phyloP scores from a whole-genome alignment of 2,797 vertebrate species.

The Podarcis siculus region DNA sequence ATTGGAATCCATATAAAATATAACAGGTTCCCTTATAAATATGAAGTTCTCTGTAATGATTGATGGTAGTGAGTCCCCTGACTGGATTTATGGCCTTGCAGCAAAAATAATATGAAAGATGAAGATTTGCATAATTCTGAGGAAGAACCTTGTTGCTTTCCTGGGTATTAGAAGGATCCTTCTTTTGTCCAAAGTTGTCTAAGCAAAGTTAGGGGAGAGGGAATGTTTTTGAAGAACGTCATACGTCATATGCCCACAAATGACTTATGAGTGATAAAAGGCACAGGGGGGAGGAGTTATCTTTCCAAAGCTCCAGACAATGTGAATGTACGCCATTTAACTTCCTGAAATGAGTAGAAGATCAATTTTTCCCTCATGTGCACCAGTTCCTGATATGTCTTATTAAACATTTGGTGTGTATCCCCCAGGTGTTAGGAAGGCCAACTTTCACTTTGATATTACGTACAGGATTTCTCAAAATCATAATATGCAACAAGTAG shows the following conservation, averaged over 20 bases:
- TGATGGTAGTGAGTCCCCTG: slow-evolving; percentile 24
- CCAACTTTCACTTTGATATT: not conserved
- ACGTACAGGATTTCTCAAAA: not conserved
- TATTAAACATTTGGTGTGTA: not conserved
- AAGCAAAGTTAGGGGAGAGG: slow-evolving; percentile 17
- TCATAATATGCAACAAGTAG: not conserved
- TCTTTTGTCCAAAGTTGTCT: slow-evolving; percentile 37
- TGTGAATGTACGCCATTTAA: not conserved
- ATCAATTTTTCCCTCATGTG: not conserved
- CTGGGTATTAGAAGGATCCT: slow-evolving; percentile 1
- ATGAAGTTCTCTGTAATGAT: slow-evolving; percentile 17
- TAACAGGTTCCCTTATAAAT: slow-evolving; percentile 33
- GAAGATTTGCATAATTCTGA: not conserved
- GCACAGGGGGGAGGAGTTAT: not conserved
- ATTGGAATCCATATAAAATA: slow-evolving; percentile 40
- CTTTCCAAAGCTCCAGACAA: not conserved
- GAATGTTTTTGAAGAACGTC: not conserved
- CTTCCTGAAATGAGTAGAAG: not conserved
- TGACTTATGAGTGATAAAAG: not conserved
- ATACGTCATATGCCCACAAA: not conserved
- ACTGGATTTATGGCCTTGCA: slow-evolving; percentile 22
- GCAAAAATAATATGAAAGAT: slow-evolving; percentile 1
- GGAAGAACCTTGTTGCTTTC: slow-evolving; percentile 40
- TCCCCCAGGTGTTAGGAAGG: not conserved
- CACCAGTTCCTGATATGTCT: not conserved